phyloP scores from a whole-genome alignment of 2,888 invertebrate species.

The Conistra vaccinii region DNA sequence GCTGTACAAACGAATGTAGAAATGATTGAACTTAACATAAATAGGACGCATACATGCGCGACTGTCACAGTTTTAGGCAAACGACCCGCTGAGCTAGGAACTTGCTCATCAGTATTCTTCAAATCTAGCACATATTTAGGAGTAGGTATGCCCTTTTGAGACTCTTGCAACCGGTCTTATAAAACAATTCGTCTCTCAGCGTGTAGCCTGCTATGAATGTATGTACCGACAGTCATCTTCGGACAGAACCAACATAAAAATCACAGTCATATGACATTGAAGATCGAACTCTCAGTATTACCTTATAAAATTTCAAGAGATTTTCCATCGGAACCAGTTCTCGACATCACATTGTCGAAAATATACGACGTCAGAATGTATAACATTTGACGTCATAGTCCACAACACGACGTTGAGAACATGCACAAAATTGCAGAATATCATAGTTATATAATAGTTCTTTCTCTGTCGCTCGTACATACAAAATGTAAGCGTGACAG shows the following conservation, averaged over 20 bases:
- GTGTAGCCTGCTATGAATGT: slow-evolving; percentile 37
- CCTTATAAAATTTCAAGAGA: slow-evolving; percentile 68
- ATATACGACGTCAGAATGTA: slow-evolving; percentile 37
- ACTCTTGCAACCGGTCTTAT: neutral
- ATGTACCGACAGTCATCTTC: slow-evolving; percentile 58
- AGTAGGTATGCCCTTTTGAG: neutral
- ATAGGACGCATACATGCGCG: slow-evolving; percentile 35
- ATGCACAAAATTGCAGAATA: slow-evolving; percentile 47
- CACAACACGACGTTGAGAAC: slow-evolving; percentile 43
- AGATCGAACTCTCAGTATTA: slow-evolving; percentile 64
- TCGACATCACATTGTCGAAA: slow-evolving; percentile 31
- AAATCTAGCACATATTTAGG: neutral
- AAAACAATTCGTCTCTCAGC: slow-evolving; percentile 11
- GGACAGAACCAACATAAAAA: slow-evolving; percentile 53
- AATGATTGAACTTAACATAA: slow-evolving; percentile 38
- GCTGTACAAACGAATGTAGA: slow-evolving; percentile 80
- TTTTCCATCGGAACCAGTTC: slow-evolving; percentile 44
- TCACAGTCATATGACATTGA: slow-evolving; percentile 64
- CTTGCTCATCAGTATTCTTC: neutral
- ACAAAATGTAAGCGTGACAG: slow-evolving; percentile 31
- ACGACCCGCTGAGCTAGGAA: slow-evolving; percentile 22
- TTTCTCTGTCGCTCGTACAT: slow-evolving; percentile 36
- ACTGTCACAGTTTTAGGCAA: slow-evolving; percentile 20
- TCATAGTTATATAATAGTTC: neutral
- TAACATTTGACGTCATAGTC: slow-evolving; percentile 35